phyloP scores from a whole-genome alignment of 2,113 vertebrate species.

The Euleptes europaea region DNA sequence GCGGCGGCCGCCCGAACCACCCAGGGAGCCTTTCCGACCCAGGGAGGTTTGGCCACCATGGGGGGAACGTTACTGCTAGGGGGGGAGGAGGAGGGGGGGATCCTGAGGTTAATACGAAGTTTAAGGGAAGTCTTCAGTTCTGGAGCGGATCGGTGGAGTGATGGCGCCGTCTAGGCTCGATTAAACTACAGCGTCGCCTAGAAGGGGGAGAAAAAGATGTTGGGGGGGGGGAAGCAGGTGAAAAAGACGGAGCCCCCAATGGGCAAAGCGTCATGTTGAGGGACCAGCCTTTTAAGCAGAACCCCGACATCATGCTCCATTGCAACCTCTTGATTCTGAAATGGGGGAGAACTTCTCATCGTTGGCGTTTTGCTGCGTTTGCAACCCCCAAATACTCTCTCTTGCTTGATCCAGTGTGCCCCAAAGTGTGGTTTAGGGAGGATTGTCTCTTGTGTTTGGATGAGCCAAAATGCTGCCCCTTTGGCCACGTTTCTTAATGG shows the following conservation, averaged over 20 bases:
- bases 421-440: constrained; percentile 28
- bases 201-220: constrained; percentile 44
- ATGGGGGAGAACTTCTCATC: constrained; percentile 16
- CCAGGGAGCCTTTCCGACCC: constrained; percentile 35
- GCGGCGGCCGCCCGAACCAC: constrained; percentile 46
- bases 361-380: constrained; percentile 37
- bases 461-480: constrained; percentile 50
- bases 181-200: constrained; percentile 76
- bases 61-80: constrained; percentile 52
- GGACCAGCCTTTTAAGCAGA: constrained; percentile 6
- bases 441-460: constrained; percentile 22
- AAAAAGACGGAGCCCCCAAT: constrained; percentile 48
- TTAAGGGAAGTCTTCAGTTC: constrained; percentile 72
- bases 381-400: constrained; percentile 39
- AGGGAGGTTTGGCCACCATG: constrained; percentile 51
- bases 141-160: constrained; percentile 77
- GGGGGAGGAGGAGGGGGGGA: not conserved
- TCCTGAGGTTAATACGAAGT: constrained; percentile 78
- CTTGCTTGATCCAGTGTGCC: constrained; percentile 16
- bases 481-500: constrained; percentile 52
- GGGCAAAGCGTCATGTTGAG: constrained; percentile 37
- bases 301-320: constrained; percentile 25
- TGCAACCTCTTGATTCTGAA: constrained; percentile 37
- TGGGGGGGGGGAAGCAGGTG: not conserved
- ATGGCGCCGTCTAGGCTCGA: constrained; percentile 85